phyloP scores from a whole-genome alignment of 2,888 invertebrate genomes.

The Limnephilus lunatus region DNA sequence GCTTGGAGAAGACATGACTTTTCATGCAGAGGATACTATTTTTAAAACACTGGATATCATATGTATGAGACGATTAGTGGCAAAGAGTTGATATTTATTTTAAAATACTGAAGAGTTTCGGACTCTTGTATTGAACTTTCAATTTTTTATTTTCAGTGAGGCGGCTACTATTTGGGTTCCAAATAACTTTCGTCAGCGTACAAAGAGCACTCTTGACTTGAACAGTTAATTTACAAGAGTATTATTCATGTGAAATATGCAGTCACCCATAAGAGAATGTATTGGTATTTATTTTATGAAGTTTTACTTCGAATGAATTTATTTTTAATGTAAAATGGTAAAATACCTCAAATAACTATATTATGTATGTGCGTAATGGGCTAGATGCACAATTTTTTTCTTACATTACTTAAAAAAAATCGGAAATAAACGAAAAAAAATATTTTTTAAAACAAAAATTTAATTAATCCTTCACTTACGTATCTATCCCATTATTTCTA shows the following conservation, averaged over 20 bases:
- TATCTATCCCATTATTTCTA: not conserved
- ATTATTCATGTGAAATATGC: not conserved
- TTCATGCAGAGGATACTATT: no score
- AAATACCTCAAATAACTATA: not conserved
- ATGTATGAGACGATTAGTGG: no score
- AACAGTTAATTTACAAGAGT: not conserved
- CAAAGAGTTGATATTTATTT: no score
- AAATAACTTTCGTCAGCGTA: not conserved
- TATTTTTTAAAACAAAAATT: no score
- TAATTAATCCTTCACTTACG: no score
- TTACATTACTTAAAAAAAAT: no score
- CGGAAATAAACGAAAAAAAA: no score
- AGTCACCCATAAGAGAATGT: not conserved
- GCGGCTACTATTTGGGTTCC: conserved; percentile 44
- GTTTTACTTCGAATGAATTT: not conserved
- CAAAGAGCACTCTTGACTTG: not conserved
- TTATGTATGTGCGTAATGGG: not conserved
- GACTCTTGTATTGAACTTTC: not conserved
- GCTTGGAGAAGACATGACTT: no score
- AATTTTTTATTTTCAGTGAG: conserved; percentile 40
- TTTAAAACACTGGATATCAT: no score
- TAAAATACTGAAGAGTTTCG: no score
- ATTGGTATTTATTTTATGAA: not conserved
- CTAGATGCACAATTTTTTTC: no score
- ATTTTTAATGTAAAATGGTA: not conserved